These are phyloP conservation scores for Microctonus hyperodae DNA, from an alignment of 2,888 invertebrate species.

Conservation along the genomic window DNA sequence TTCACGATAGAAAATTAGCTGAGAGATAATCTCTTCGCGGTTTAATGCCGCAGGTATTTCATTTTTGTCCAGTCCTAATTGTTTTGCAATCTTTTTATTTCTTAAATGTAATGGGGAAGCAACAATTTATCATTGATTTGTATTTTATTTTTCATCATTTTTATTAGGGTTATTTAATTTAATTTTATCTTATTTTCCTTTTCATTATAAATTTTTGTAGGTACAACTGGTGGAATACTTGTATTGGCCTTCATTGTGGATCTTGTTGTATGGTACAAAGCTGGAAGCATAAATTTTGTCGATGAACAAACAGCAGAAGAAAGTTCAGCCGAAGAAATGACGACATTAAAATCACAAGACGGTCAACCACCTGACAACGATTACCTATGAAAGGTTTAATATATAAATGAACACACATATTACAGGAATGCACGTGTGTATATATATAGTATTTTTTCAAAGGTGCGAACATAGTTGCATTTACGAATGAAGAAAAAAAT, in stretches of 20 bases:
- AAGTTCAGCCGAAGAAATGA: constrained; percentile 62
- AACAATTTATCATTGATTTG: not conserved
- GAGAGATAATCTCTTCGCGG: constrained; percentile 1
- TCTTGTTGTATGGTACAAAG: constrained; percentile 87
- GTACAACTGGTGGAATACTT: constrained; percentile 86
- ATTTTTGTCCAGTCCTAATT: not conserved
- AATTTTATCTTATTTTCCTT: constrained; percentile 20
- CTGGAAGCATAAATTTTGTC: constrained; percentile 77
- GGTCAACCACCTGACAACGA: constrained; percentile 56
- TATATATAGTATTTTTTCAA: constrained; percentile 11
- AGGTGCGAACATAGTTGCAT: not conserved
- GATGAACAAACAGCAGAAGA: constrained; percentile 67
- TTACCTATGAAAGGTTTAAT: constrained; percentile 51
- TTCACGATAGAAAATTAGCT: constrained; percentile 28
- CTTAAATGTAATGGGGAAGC: not conserved
- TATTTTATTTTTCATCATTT: constrained; percentile 10
- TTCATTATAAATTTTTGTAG: constrained; percentile 68
- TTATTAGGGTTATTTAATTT: constrained; percentile 8
- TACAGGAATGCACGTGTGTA: constrained; percentile 1
- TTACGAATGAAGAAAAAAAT: not conserved
- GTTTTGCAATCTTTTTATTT: not conserved
- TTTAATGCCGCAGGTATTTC: not conserved
- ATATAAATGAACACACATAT: not conserved
- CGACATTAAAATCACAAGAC: constrained; percentile 57
- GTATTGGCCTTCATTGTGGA: constrained; percentile 89